These are phyloP conservation scores for Petromus typicus DNA, from an alignment of 2,113 vertebrate genomes.

Conservation along the genomic window DNA sequence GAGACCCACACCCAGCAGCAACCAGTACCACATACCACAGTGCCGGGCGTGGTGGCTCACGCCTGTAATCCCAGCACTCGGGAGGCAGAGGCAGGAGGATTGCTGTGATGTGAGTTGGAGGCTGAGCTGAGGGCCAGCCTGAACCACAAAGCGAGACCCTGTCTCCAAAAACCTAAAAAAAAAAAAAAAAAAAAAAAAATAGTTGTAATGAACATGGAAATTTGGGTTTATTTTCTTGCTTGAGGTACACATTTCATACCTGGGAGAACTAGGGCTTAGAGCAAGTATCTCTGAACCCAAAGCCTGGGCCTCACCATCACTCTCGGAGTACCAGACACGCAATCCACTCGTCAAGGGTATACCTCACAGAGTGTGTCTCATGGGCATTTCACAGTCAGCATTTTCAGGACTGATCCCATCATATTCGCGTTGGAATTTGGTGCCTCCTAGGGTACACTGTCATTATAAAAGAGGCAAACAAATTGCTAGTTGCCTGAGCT, in stretches of 20 bases:
- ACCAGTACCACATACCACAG: too few relatives aligned
- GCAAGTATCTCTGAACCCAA: neutral
- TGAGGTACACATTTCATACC: neutral
- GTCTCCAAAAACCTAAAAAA: too few relatives aligned
- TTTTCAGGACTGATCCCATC: neutral
- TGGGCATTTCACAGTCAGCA: neutral
- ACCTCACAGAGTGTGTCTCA: neutral
- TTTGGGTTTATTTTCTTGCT: too few relatives aligned
- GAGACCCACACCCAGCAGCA: too few relatives aligned
- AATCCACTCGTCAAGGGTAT: neutral
- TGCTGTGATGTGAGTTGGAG: too few relatives aligned
- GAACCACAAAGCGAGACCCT: too few relatives aligned
- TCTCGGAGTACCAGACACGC: neutral
- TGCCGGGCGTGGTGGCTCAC: too few relatives aligned
- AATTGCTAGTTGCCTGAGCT: neutral
- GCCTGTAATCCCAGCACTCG: too few relatives aligned
- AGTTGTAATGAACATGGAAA: too few relatives aligned
- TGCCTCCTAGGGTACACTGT: neutral
- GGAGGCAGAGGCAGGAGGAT: too few relatives aligned
- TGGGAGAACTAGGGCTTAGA: neutral
- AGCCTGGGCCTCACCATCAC: neutral
- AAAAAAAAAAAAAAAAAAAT: too few relatives aligned
- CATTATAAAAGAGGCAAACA: neutral
- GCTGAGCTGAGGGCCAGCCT: too few relatives aligned
- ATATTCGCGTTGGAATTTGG: neutral